These are phyloP conservation scores for Brevipalpus yothersi DNA, from an alignment of 1,140 invertebrate species.

Conservation along the genomic window DNA sequence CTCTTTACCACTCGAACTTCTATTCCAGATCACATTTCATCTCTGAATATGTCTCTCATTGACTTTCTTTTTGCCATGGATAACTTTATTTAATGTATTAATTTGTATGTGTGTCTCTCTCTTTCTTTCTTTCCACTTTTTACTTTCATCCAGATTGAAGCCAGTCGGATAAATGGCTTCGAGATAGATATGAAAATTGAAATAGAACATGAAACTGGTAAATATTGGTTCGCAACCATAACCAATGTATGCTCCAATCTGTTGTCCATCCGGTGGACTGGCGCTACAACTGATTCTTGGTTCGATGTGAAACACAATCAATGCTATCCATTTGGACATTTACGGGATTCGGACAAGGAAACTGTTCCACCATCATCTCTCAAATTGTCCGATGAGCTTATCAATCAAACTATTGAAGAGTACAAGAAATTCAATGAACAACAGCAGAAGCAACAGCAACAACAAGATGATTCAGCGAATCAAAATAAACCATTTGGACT, in stretches of 20 bases:
- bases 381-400: too few species aligned
- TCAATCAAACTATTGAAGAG: too few species aligned
- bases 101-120: background rate
- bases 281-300: background rate
- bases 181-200: conserved; percentile 1
- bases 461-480: background rate
- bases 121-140: background rate
- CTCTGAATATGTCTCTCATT: too few species aligned
- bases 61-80: too few species aligned
- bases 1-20: too few species aligned
- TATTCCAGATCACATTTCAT: too few species aligned
- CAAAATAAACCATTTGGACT: background rate
- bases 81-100: background rate
- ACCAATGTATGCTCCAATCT: background rate
- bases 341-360: too few species aligned
- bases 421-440: too few species aligned
- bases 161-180: background rate
- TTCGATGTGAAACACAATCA: background rate
- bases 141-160: conserved; percentile 1
- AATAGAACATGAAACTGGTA: background rate
- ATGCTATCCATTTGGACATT: background rate
- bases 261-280: conserved; percentile 1
- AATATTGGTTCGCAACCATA: conserved; percentile 2
- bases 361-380: too few species aligned
- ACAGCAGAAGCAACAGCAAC: too few species aligned